Evolutionary conservation across 1,140 invertebrate genomes (phyloP).

Genomic region (Drosophila eugracilis): DNA sequence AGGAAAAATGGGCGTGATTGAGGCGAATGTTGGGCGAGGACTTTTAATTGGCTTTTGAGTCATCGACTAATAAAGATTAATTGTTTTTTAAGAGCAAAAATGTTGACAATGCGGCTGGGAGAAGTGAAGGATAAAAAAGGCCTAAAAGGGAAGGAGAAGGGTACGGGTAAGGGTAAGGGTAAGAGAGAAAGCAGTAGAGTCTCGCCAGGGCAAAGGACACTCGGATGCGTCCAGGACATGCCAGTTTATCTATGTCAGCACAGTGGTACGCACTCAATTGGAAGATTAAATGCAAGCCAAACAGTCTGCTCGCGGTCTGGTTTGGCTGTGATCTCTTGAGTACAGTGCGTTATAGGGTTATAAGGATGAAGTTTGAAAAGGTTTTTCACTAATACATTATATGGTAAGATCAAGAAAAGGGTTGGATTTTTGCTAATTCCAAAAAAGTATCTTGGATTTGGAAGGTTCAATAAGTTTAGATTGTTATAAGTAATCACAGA

Average conservation of each 20-base stretch:
- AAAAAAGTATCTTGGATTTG: too few species aligned
- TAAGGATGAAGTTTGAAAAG: neutral
- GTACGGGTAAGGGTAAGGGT: neutral
- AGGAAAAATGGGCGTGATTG: conserved; percentile 60
- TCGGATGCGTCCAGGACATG: conserved; percentile 56
- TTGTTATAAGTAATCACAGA: too few species aligned
- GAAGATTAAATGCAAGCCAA: conserved; percentile 78
- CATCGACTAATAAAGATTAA: conserved; percentile 83
- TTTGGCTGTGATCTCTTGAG: conserved; percentile 14
- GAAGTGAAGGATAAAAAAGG: too few species aligned
- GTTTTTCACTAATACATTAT: too few species aligned
- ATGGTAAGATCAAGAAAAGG: too few species aligned
- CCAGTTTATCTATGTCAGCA: conserved; percentile 80
- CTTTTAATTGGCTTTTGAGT: conserved; percentile 83
- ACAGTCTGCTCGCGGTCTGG: conserved; percentile 31
- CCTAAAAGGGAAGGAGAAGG: neutral
- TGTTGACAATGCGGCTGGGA: conserved; percentile 59
- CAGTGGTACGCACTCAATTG: conserved; percentile 78
- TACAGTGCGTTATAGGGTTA: conserved; percentile 10
- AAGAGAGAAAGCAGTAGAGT: neutral
- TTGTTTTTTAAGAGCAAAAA: conserved; percentile 82
- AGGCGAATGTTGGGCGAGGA: conserved; percentile 66
- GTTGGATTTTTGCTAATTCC: too few species aligned
- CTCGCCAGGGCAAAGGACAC: conserved; percentile 35
- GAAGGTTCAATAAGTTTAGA: too few species aligned